A percentile compares a stretch with the other conserved stretches of the same genome.
Evolutionary conservation across 2,113 vertebrate genomes (phyloP).

Genomic region (Furnarius figulus): DNA sequence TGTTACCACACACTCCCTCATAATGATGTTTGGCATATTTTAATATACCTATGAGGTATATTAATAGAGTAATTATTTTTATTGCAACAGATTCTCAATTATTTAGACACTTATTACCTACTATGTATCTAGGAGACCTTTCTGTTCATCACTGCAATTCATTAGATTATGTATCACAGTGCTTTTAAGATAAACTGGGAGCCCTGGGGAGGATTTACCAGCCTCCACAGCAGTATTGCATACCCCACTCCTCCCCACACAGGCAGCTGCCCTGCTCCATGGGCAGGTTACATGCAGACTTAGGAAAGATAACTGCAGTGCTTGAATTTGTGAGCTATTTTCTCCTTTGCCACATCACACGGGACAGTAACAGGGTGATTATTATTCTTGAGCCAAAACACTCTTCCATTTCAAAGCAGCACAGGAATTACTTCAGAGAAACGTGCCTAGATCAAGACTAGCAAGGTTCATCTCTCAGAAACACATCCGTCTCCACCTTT

Average conservation of each 20-base stretch:
- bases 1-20: background rate
- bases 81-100: background rate
- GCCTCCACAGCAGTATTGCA: background rate
- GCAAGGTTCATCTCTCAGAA: background rate
- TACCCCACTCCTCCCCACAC: background rate
- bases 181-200: background rate
- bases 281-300: background rate
- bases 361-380: background rate
- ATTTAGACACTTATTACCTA: background rate
- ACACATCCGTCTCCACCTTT: background rate
- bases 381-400: background rate
- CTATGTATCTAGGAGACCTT: background rate
- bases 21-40: background rate
- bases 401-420: background rate
- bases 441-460: background rate
- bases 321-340: background rate
- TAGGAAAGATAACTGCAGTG: background rate
- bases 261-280: background rate
- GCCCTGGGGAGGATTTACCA: background rate
- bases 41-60: background rate
- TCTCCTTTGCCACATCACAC: background rate
- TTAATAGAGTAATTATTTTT: background rate
- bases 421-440: background rate
- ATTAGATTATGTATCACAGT: background rate
- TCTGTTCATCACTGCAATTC: background rate